phyloP scores from a whole-genome alignment of 2,113 vertebrate genomes.

The Clarias gariepinus region DNA sequence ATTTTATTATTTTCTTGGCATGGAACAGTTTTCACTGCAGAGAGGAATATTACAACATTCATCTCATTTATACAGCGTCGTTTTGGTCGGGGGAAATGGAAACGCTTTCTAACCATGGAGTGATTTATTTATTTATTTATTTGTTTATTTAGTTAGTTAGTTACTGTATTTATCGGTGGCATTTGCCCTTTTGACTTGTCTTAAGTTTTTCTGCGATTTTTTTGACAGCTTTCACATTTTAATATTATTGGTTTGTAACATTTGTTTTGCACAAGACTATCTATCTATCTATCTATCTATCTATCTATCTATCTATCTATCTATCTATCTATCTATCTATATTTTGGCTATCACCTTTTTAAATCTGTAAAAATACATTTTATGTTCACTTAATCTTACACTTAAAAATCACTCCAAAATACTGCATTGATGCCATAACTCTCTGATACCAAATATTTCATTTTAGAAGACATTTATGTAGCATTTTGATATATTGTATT shows the following conservation, averaged over 20 bases:
- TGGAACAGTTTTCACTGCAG: neutral
- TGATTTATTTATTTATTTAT: neutral
- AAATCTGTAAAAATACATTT: neutral
- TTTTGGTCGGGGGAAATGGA: neutral
- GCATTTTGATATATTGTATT: neutral
- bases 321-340: neutral
- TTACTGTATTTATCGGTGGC: neutral
- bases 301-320: neutral
- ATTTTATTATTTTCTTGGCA: slow-evolving; percentile 60
- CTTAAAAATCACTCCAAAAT: neutral
- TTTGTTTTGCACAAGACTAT: neutral
- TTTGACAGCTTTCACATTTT: neutral
- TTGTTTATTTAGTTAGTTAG: neutral
- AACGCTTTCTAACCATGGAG: neutral
- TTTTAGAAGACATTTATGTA: neutral
- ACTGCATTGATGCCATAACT: neutral
- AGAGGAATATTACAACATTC: neutral
- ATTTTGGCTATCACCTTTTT: neutral
- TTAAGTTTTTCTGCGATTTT: neutral
- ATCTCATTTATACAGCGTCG: neutral
- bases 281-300: neutral
- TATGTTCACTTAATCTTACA: neutral
- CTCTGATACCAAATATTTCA: neutral
- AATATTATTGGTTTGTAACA: too few relatives aligned
- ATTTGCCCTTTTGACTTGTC: neutral